Evolutionary conservation across 2,113 vertebrate species (phyloP), one percentile per base, ranked within the genome.

Genomic region (Mastomys natalensis): DNA sequence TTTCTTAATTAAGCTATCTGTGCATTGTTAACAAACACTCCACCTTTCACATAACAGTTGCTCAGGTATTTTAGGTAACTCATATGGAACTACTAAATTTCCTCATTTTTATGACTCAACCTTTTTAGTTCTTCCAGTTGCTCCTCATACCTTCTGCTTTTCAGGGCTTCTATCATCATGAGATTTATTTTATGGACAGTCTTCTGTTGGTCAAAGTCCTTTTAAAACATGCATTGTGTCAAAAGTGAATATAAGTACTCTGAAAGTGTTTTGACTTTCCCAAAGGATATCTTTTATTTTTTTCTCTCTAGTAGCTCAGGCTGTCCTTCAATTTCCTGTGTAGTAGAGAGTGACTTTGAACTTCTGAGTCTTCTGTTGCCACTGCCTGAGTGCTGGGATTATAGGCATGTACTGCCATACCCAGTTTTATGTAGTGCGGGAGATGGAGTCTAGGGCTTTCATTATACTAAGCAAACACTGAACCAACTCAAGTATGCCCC

Each of bases 1-100:
- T 21, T 82, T 64, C 90, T 95, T 91, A 81, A 40, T 94, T 62
- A 96, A 96, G 89, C 40, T 48, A 89, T 97, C 81, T 92, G 78
- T 94, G 66, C 26, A 40, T 93, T 43, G 51, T 7, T 91, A 89
- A 82, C 21, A 89, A 92, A 72, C n/a, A 85, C 81, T 68, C 37
- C 40, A 93, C 85, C 66, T 95, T 90, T 34, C 55, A 73, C 12
- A 80, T 48, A 53, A 29, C 9, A 93, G 5, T 48, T 85, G 11
- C 88, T 96, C 7, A 88, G 37, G 70, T 85, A 89, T 73, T 90
- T 97, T 95, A 91, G 51, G 6, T 93, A 77, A 77, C 40, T 77
- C n/a, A 53, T 72, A 22, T 90, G 26, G 88, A 80, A 73, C 68
- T 91, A 93, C 40, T 92, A 92, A 87, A 66, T 74, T 78, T 97